Percentiles rank a stretch among this genome's conserved stretches.
These are phyloP conservation scores for Chaitophorus viminalis DNA, from an alignment of 2,888 invertebrate species.

Conservation along the genomic window DNA sequence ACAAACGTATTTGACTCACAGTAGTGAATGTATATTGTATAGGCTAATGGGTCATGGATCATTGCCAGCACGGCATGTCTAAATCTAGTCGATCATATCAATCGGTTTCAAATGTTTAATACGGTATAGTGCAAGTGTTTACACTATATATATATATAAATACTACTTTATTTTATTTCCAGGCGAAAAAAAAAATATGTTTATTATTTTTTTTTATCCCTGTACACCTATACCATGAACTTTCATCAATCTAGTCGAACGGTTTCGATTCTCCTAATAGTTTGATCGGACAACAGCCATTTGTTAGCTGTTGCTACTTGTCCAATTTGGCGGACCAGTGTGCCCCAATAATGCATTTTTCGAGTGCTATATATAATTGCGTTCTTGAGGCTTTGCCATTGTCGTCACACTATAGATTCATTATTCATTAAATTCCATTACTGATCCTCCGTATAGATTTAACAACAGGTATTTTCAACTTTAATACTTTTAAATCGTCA, in stretches of 20 bases:
- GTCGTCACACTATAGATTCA: conserved; percentile 40
- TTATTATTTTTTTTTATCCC: background rate
- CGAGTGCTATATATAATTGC: conserved; percentile 53
- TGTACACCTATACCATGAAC: background rate
- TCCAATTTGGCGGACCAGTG: conserved; percentile 50
- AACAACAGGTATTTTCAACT: conserved; percentile 23
- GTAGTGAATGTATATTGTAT: conserved; percentile 10
- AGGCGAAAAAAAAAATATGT: background rate
- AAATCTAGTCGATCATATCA: background rate
- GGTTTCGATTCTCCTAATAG: conserved; percentile 8
- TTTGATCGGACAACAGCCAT: conserved; percentile 28
- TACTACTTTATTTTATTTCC: background rate
- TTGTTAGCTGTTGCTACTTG: conserved; percentile 26
- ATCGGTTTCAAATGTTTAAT: background rate
- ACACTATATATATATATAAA: background rate
- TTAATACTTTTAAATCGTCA: background rate
- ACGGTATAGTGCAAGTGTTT: background rate
- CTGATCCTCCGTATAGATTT: conserved; percentile 37
- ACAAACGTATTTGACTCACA: background rate
- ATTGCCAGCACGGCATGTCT: background rate
- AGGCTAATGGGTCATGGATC: conserved; percentile 27
- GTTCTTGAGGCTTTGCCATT: conserved; percentile 56
- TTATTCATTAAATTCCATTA: conserved; percentile 17
- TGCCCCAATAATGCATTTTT: conserved; percentile 48
- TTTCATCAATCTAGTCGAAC: conserved; percentile 3